These are phyloP conservation scores for Antennarius maculatus DNA, from an alignment of 2,797 vertebrate genomes.

Conservation along the genomic window DNA sequence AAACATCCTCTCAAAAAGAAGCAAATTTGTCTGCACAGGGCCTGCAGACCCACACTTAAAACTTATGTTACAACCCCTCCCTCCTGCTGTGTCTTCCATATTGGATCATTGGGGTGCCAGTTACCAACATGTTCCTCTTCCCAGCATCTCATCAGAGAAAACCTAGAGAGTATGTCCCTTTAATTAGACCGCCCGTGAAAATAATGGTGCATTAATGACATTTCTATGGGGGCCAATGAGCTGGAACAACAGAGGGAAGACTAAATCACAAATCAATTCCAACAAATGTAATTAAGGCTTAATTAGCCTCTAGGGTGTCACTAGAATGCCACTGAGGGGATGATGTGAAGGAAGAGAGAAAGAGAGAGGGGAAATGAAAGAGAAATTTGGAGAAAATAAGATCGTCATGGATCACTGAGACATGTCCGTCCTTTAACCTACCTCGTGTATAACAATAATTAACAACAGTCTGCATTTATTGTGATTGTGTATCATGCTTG, in stretches of 20 bases:
- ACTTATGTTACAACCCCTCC: constrained; percentile 42
- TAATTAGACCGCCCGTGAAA: constrained; percentile 83
- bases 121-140: constrained; percentile 66
- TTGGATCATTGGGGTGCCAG: constrained; percentile 68
- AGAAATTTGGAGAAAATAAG: constrained; percentile 57
- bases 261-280: constrained; percentile 89
- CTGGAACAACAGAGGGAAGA: constrained; percentile 84
- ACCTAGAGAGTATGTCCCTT: constrained; percentile 81
- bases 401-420: constrained; percentile 51
- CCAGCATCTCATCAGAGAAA: constrained; percentile 73
- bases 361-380: constrained; percentile 53
- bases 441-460: constrained; percentile 34
- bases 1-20: constrained; percentile 19
- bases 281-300: constrained; percentile 89
- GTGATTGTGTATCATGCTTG: constrained; percentile 5
- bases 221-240: constrained; percentile 86
- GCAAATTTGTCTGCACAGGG: constrained; percentile 42
- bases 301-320: constrained; percentile 85
- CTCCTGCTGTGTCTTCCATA: constrained; percentile 59
- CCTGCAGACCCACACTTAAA: constrained; percentile 30
- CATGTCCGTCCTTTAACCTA: constrained; percentile 19
- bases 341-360: constrained; percentile 53
- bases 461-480: constrained; percentile 19
- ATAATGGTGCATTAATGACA: constrained; percentile 87
- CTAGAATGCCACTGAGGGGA: constrained; percentile 64